Percentiles rank a stretch among this genome's conserved stretches.
phyloP scores from a whole-genome alignment of 2,113 vertebrate genomes.

The Toxotes chatareus region DNA sequence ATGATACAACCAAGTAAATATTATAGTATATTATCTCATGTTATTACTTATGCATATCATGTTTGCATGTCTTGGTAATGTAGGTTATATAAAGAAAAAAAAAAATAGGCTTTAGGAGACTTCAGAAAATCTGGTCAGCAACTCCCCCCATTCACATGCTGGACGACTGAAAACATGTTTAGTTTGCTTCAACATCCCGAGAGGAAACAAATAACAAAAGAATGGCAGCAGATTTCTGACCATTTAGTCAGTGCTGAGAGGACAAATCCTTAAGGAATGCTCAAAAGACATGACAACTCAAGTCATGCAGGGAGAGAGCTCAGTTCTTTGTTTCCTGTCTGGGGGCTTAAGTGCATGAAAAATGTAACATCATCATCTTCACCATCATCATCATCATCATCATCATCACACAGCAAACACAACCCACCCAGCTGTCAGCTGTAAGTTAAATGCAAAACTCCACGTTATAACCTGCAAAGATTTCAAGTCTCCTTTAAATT shows the following conservation, averaged over 20 bases:
- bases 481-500: background rate
- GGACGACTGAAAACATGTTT: too few relatives aligned
- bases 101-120: background rate
- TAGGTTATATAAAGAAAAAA: background rate
- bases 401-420: slow-evolving; percentile 17
- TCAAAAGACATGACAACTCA: slow-evolving; percentile 3
- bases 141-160: background rate
- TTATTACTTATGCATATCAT: background rate
- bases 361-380: slow-evolving; percentile 6
- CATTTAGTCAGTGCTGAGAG: slow-evolving; percentile 6
- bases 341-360: slow-evolving; percentile 12
- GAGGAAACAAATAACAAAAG: slow-evolving; percentile 19
- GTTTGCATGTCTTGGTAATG: background rate
- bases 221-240: slow-evolving; percentile 7
- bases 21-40: background rate
- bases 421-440: background rate
- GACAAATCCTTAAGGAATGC: slow-evolving; percentile 12
- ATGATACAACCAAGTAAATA: background rate
- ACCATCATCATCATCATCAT: slow-evolving; percentile 4
- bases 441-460: background rate
- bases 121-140: background rate
- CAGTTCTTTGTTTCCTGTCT: slow-evolving; percentile 26
- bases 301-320: slow-evolving; percentile 2
- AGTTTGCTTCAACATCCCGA: background rate
- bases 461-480: background rate